A percentile compares a stretch with the other conserved stretches of the same genome.
Evolutionary conservation across 2,888 invertebrate species (phyloP).

Genomic region (Leptinotarsa peninsularis): DNA sequence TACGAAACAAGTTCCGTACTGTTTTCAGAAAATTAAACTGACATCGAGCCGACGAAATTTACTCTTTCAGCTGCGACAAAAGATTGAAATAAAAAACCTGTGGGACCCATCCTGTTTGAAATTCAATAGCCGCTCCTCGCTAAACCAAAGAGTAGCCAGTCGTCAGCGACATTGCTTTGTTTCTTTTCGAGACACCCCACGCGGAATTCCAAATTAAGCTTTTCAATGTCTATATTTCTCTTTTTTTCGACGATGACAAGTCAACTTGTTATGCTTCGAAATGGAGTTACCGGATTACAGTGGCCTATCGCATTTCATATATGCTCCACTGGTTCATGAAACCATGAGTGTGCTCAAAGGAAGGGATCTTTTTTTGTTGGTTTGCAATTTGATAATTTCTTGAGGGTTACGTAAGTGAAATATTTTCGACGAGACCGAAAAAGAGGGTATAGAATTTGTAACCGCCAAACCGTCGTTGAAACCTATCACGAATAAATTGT

Average conservation of each 20-base stretch:
- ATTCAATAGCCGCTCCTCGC: slow-evolving; percentile 29
- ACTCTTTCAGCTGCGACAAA: background rate
- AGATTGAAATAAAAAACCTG: slow-evolving; percentile 15
- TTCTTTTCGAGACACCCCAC: slow-evolving; percentile 33
- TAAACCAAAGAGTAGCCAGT: slow-evolving; percentile 29
- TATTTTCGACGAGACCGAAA: too few relatives aligned
- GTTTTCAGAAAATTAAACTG: background rate
- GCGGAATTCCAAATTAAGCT: slow-evolving; percentile 38
- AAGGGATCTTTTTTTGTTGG: slow-evolving; percentile 22
- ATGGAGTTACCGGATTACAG: slow-evolving; percentile 30
- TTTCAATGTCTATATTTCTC: slow-evolving; percentile 31
- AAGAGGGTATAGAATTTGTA: background rate
- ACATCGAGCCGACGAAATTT: slow-evolving; percentile 1
- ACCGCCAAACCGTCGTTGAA: background rate
- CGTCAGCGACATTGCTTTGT: slow-evolving; percentile 29
- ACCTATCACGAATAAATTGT: background rate
- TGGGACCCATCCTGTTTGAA: slow-evolving; percentile 29
- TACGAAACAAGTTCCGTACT: slow-evolving; percentile 1
- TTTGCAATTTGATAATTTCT: slow-evolving; percentile 22
- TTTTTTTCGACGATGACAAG: slow-evolving; percentile 31
- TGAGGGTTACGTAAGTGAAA: background rate
- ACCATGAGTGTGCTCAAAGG: slow-evolving; percentile 25
- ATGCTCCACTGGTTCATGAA: slow-evolving; percentile 28
- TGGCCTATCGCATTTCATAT: slow-evolving; percentile 33
- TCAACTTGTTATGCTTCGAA: slow-evolving; percentile 30